phyloP scores from a whole-genome alignment of 1,140 invertebrate genomes.

The Drosophila kurseongensis region DNA sequence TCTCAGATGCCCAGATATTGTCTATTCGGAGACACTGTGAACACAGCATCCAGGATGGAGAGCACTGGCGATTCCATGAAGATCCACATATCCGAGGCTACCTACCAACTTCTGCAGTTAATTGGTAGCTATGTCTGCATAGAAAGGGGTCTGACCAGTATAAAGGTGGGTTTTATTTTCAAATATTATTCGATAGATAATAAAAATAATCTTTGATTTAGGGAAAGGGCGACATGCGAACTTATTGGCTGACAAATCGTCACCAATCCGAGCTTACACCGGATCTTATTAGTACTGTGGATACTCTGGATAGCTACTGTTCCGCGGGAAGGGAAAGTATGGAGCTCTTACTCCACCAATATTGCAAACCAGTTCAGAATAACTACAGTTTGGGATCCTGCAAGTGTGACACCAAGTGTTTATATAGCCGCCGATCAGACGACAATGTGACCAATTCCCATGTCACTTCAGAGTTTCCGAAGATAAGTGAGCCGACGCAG shows the following conservation, averaged over 20 bases:
- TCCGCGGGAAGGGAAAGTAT: conserved; percentile 12
- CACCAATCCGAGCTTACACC: conserved; percentile 54
- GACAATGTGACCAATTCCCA: conserved; percentile 66
- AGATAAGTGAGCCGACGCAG: conserved; percentile 41
- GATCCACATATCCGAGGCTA: conserved; percentile 96
- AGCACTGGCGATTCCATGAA: conserved; percentile 93
- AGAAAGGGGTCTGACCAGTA: conserved; percentile 88
- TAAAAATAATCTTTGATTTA: conserved; percentile 20
- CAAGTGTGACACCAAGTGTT: conserved; percentile 71
- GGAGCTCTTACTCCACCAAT: conserved; percentile 26
- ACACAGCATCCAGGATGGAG: conserved; percentile 95
- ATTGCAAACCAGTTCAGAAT: conserved; percentile 12
- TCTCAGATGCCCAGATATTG: conserved; percentile 94
- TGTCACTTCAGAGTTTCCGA: conserved; percentile 24
- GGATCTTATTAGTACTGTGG: conserved; percentile 78
- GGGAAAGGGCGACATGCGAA: conserved; percentile 95
- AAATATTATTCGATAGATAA: background rate
- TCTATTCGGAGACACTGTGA: conserved; percentile 97
- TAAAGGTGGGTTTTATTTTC: conserved; percentile 88
- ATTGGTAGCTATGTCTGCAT: conserved; percentile 86
- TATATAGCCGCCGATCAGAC: conserved; percentile 76
- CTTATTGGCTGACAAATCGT: conserved; percentile 90
- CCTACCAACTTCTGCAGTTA: conserved; percentile 88
- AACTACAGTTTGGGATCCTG: conserved; percentile 47
- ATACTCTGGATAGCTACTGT: conserved; percentile 47